phyloP scores from a whole-genome alignment of 2,888 invertebrate species.

The Eucera pruinosa region DNA sequence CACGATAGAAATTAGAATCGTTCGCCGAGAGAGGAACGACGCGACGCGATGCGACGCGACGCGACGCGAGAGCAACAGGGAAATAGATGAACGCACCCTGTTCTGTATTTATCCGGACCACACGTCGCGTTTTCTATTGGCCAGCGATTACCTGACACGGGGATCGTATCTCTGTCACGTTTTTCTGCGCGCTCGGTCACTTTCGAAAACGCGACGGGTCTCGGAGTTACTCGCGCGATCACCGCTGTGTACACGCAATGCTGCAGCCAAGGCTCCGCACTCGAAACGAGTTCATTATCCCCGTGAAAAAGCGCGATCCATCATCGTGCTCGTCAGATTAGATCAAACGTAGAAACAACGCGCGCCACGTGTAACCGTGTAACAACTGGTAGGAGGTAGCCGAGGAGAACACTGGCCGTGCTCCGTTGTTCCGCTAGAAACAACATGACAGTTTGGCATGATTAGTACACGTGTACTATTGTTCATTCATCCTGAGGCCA shows the following conservation, averaged over 20 bases:
- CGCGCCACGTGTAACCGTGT: slow-evolving; percentile 53
- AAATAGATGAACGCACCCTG: not conserved
- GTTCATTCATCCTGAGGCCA: slow-evolving; percentile 66
- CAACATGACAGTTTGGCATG: slow-evolving; percentile 76
- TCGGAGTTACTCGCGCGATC: slow-evolving; percentile 6
- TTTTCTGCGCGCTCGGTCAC: slow-evolving; percentile 10
- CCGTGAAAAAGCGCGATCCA: slow-evolving; percentile 55
- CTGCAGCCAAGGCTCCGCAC: not conserved
- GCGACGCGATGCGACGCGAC: no score
- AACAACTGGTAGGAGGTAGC: slow-evolving; percentile 63
- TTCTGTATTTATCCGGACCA: slow-evolving; percentile 11
- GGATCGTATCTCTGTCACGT: slow-evolving; percentile 28
- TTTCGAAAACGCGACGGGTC: slow-evolving; percentile 26
- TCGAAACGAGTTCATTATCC: slow-evolving; percentile 58
- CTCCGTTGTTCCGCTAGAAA: slow-evolving; percentile 66
- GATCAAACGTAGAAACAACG: slow-evolving; percentile 58
- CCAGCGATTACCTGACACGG: slow-evolving; percentile 20
- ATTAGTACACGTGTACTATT: slow-evolving; percentile 80
- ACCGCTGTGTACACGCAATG: not conserved
- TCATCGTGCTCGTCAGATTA: slow-evolving; percentile 62
- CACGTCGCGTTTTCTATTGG: slow-evolving; percentile 50
- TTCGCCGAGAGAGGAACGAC: slow-evolving; percentile 1
- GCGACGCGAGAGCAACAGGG: not conserved
- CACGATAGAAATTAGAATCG: slow-evolving; percentile 5
- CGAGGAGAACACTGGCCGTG: slow-evolving; percentile 26